Evolutionary conservation across 2,888 invertebrate species (phyloP).

Genomic region (Achlya flavicornis): DNA sequence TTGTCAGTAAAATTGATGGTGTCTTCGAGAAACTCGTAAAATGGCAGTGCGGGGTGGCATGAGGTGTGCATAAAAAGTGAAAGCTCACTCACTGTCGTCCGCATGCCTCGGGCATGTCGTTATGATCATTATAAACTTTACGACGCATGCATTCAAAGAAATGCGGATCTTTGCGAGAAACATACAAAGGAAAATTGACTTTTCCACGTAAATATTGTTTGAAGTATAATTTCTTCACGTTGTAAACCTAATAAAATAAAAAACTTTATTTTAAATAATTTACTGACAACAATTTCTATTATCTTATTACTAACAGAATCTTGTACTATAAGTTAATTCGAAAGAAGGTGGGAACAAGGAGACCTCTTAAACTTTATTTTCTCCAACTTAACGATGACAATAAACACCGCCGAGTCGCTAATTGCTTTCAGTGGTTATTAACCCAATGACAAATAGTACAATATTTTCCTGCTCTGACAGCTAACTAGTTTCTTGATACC

Average conservation of each 20-base stretch:
- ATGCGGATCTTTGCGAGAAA: not conserved
- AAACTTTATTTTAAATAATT: not conserved
- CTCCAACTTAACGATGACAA: slow-evolving; percentile 13
- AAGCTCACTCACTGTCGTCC: slow-evolving; percentile 47
- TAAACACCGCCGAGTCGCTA: slow-evolving; percentile 16
- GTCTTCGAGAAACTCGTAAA: slow-evolving; percentile 32
- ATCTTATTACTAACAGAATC: not conserved
- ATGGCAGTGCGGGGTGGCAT: slow-evolving; percentile 23
- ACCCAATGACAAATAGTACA: slow-evolving; percentile 17
- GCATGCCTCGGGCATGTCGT: slow-evolving; percentile 30
- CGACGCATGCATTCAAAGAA: slow-evolving; percentile 8
- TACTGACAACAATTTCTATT: not conserved
- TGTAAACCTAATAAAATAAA: too few relatives aligned
- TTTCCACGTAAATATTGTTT: not conserved
- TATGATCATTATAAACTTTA: slow-evolving; percentile 8
- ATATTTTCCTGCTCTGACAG: slow-evolving; percentile 20
- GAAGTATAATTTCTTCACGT: too few relatives aligned
- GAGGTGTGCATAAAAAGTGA: slow-evolving; percentile 37
- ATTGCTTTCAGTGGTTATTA: slow-evolving; percentile 25
- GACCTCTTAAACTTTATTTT: slow-evolving; percentile 10
- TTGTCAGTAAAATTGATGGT: slow-evolving; percentile 37
- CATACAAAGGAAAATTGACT: not conserved
- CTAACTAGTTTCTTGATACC: slow-evolving; percentile 20
- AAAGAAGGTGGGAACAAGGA: not conserved
- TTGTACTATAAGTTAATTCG: not conserved